These are phyloP conservation scores for Indri indri DNA, from an alignment of 2,113 vertebrate species.

Conservation along the genomic window DNA sequence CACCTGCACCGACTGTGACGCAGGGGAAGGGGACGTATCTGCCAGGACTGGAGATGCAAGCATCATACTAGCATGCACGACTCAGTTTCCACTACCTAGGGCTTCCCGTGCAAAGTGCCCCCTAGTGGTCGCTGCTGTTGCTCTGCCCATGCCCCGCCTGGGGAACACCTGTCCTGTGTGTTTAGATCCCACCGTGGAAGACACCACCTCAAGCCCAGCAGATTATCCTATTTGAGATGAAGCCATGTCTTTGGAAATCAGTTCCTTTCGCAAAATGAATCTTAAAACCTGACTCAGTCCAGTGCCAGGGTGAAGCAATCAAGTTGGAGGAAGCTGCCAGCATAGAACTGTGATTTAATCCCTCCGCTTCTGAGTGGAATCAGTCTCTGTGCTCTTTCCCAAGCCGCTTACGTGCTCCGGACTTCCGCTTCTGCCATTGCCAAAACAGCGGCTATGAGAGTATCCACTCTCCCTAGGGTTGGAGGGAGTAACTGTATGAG, in stretches of 20 bases:
- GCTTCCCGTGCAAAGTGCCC: neutral
- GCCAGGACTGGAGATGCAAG: neutral
- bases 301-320: rapidly evolving
- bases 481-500: neutral
- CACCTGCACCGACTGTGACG: neutral
- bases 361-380: neutral
- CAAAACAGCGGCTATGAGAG: neutral
- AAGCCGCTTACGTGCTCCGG: too few relatives aligned
- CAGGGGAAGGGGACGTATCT: neutral
- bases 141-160: neutral
- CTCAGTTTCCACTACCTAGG: neutral
- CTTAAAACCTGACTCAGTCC: neutral
- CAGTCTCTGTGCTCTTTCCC: neutral
- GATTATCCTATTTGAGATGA: neutral
- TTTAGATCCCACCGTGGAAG: neutral
- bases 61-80: rapidly evolving
- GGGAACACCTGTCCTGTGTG: neutral
- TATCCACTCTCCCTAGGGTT: neutral
- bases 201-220: neutral
- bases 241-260: neutral
- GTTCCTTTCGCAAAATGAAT: neutral
- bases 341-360: too few relatives aligned
- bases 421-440: neutral
- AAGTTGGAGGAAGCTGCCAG: neutral
- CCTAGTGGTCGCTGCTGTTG: neutral